These are phyloP conservation scores for Chionis minor DNA, from an alignment of 2,113 vertebrate species.

Conservation along the genomic window DNA sequence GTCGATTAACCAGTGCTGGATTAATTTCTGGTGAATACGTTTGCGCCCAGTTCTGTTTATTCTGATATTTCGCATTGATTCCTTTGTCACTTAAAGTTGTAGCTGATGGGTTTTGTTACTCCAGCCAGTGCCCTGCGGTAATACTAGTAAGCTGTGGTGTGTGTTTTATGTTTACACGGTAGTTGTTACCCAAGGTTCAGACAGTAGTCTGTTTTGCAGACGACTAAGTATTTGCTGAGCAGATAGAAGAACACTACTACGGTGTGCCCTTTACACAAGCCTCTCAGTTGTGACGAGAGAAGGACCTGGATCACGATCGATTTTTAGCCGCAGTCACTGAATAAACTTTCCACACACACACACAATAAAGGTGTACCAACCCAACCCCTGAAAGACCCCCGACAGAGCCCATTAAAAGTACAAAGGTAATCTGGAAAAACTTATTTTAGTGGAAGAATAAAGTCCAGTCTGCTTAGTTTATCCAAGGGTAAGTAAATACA, in stretches of 20 bases:
- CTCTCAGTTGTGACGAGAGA: background rate
- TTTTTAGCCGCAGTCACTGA: background rate
- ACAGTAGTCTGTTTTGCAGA: background rate
- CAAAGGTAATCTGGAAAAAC: background rate
- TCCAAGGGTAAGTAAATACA: background rate
- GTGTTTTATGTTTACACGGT: background rate
- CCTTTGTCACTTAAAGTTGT: background rate
- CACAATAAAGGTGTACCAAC: background rate
- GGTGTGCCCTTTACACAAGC: no score
- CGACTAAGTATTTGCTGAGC: background rate
- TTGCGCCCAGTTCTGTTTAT: background rate
- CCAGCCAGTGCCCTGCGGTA: background rate
- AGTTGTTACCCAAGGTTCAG: background rate
- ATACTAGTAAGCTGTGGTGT: no score
- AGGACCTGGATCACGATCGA: background rate
- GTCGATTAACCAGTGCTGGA: background rate
- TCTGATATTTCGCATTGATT: background rate
- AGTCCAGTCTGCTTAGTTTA: background rate
- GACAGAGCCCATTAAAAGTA: background rate
- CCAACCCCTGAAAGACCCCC: background rate
- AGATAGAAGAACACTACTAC: fast-evolving
- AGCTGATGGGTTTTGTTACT: background rate
- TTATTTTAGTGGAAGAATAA: background rate
- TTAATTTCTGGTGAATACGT: background rate
- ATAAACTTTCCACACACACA: background rate